Percentiles rank a stretch among this genome's conserved stretches.
These are phyloP conservation scores for Labeo catla DNA, from an alignment of 2,113 vertebrate species.

Conservation along the genomic window DNA sequence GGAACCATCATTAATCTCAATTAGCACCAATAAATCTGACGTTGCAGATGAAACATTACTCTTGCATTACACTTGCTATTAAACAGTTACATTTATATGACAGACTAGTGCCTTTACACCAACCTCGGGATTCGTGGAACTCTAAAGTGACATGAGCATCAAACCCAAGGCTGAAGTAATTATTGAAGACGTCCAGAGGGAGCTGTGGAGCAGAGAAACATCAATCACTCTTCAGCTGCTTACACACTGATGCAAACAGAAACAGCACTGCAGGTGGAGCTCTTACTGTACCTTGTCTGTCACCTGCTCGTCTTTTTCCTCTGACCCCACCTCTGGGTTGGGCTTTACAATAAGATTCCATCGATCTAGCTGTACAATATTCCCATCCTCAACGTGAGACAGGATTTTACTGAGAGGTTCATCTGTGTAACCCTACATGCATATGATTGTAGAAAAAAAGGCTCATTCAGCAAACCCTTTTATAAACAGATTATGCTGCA, in stretches of 20 bases:
- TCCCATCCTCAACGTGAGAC: conserved; percentile 91
- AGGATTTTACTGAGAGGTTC: conserved; percentile 96
- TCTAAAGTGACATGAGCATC: conserved; percentile 94
- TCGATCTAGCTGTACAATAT: conserved; percentile 91
- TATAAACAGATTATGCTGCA: background rate
- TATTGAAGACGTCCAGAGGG: conserved; percentile 95
- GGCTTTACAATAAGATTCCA: conserved; percentile 90
- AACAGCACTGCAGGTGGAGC: background rate
- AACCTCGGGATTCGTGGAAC: conserved; percentile 96
- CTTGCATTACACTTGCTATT: background rate
- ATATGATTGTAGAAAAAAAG: background rate
- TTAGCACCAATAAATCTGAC: conserved; percentile 21
- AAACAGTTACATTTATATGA: background rate
- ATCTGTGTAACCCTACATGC: conserved; percentile 90
- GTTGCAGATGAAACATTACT: background rate
- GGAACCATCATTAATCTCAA: conserved; percentile 19
- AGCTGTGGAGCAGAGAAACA: conserved; percentile 72
- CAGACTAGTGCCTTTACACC: conserved; percentile 19
- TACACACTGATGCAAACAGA: background rate
- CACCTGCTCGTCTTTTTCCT: conserved; percentile 85
- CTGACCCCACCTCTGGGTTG: conserved; percentile 75
- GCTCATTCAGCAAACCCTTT: background rate
- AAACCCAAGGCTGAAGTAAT: conserved; percentile 97
- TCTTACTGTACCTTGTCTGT: conserved; percentile 81
- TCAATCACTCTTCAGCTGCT: background rate